Base-by-base conservation (phyloP, 2,113 vertebrate genomes). In the Osmerus mordax region DNA sequence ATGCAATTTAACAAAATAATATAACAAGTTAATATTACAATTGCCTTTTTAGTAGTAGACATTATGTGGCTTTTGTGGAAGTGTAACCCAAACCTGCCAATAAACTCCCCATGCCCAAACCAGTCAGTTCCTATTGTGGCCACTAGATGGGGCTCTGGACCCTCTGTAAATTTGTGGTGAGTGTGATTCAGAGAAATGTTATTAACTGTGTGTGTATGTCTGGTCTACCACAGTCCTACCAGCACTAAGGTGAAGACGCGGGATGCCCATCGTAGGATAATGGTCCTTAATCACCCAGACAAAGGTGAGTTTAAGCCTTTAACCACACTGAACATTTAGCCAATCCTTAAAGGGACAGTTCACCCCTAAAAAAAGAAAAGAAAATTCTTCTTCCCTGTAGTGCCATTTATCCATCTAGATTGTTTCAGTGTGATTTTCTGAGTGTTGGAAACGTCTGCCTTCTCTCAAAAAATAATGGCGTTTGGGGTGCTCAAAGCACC, bases 281-380 rank as follows among this genome's bases (percentile, higher is more conserved):
- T 98, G 96, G 93, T 96, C 88, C 91, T 97, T 83, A 99, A 98
- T 90, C 96, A 98, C 77, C 95, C 97, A 75, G 96, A 98, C 91
- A 98, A 96, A 96, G 96, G 97, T 97, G 82, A 71, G 52, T 72
- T 21, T 6, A 36, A 29, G n/a, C 25, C 29, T 21, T 56, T 41
- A 16, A 19, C 58, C 41, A 47, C 41, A 47, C 41, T 8, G 7
- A 47, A 1, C 41, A 7, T 47, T 4, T 47, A 6, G 41, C 9
- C 9, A 12, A 47, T 12, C 41, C 41, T 47, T 36, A 36, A 47
- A 36, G 32, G 32, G 32, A 47, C 41, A 2, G 41, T 47, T 47
- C 41, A 47, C 41, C 41, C 41, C 41, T 8, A 36, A 36, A 36
- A 36, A 36, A 11, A 47, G 21, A 21, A 41, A 41, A 9, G 6